phyloP scores from a whole-genome alignment of 1,140 invertebrate genomes.

The Drosophila neocordata region DNA sequence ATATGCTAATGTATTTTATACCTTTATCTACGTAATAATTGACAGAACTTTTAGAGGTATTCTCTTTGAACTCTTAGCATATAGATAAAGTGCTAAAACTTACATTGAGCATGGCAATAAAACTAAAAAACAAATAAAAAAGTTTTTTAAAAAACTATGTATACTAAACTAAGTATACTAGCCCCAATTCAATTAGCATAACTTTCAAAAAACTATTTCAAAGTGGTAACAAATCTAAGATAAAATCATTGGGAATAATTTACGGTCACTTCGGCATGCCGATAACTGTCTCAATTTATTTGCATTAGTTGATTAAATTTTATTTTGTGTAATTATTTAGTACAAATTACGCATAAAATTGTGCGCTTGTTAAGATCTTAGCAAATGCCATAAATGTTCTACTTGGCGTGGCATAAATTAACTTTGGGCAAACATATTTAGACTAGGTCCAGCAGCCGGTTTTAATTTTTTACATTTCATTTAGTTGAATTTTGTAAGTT shows the following conservation, averaged over 20 bases:
- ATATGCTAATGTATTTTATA: too few species aligned
- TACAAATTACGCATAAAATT: constrained; percentile 67
- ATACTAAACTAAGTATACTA: background rate
- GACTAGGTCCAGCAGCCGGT: constrained; percentile 32
- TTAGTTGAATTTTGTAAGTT: constrained; percentile 44
- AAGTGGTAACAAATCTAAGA: background rate
- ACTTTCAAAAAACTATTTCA: background rate
- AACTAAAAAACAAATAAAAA: too few species aligned
- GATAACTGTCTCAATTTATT: constrained; percentile 55
- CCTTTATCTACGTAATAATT: too few species aligned
- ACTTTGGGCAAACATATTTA: constrained; percentile 35
- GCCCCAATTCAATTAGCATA: background rate
- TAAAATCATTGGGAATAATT: constrained; percentile 23
- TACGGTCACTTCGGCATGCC: constrained; percentile 34
- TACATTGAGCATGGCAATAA: background rate
- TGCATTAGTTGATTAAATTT: constrained; percentile 38
- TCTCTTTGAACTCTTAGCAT: too few species aligned
- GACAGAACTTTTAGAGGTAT: too few species aligned
- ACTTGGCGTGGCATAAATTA: constrained; percentile 34
- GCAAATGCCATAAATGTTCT: constrained; percentile 57
- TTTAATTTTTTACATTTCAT: constrained; percentile 35
- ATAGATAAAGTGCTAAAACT: background rate
- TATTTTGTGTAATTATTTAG: constrained; percentile 44
- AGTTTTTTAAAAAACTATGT: background rate
- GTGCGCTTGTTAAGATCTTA: constrained; percentile 45